phyloP scores from a whole-genome alignment of 2,113 vertebrate genomes.

The Calidris pygmaea region DNA sequence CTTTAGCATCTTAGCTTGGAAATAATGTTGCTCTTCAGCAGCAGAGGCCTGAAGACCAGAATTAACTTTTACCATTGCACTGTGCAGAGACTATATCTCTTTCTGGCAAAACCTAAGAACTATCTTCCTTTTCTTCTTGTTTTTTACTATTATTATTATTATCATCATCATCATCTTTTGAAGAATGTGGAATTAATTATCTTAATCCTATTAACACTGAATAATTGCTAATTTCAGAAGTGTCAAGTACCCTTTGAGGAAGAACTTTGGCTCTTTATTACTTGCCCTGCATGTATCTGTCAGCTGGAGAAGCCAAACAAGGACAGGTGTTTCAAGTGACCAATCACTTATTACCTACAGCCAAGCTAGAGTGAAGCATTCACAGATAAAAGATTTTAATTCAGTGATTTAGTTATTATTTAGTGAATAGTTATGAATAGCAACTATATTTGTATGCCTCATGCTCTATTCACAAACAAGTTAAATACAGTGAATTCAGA shows the following conservation, averaged over 20 bases:
- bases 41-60: not conserved
- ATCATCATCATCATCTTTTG: not conserved
- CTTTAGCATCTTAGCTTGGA: not conserved
- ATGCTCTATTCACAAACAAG: not conserved
- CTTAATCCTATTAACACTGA: not conserved
- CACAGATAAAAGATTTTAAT: not conserved
- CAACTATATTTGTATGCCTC: not conserved
- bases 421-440: not conserved
- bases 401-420: not conserved
- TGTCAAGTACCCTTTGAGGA: not conserved
- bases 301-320: not conserved
- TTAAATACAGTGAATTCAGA: not conserved
- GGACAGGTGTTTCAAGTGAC: not conserved
- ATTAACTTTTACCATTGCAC: not conserved
- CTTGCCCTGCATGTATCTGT: not conserved
- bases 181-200: not conserved
- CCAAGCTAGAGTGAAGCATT: not conserved
- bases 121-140: no score
- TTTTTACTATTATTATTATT: no score
- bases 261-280: not conserved
- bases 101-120: not conserved
- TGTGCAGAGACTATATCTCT: not conserved
- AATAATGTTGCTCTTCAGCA: not conserved
- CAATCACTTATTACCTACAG: not conserved
- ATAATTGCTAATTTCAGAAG: not conserved